A percentile compares a stretch with the other conserved stretches of the same genome.
These are phyloP conservation scores for Apostichopus japonicus DNA, from an alignment of 35 echinoderm and acorn worm genomes.

Conservation along the genomic window DNA sequence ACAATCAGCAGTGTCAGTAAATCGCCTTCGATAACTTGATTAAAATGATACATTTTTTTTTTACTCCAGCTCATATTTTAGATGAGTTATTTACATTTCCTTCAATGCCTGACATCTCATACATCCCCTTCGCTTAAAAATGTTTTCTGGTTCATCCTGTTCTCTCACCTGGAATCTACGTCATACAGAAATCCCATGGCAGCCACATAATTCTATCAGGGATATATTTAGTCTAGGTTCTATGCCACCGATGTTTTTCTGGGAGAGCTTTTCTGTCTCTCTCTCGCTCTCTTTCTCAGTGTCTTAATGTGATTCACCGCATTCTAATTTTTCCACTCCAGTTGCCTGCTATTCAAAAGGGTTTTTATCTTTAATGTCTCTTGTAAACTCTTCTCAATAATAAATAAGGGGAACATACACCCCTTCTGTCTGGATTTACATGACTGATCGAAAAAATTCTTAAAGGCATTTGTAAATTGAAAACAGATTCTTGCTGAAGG, in stretches of 20 bases:
- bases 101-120: neutral
- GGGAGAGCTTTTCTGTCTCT: neutral
- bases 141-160: neutral
- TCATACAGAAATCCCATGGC: neutral
- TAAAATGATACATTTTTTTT: too few relatives aligned
- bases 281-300: neutral
- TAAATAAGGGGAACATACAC: neutral
- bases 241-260: neutral
- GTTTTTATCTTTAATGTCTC: neutral
- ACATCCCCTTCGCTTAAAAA: neutral
- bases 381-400: neutral
- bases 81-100: too few relatives aligned
- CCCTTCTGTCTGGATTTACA: neutral
- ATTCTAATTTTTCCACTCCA: neutral
- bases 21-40: too few relatives aligned
- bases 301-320: neutral
- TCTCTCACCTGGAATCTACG: neutral
- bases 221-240: neutral
- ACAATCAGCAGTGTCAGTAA: too few relatives aligned
- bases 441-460: neutral
- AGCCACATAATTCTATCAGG: neutral
- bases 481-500: neutral
- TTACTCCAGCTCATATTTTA: too few relatives aligned
- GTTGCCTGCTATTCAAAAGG: neutral
- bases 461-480: neutral